These are phyloP conservation scores for Gorsachius goisagi DNA, from an alignment of 2,113 vertebrate genomes.

Conservation along the genomic window DNA sequence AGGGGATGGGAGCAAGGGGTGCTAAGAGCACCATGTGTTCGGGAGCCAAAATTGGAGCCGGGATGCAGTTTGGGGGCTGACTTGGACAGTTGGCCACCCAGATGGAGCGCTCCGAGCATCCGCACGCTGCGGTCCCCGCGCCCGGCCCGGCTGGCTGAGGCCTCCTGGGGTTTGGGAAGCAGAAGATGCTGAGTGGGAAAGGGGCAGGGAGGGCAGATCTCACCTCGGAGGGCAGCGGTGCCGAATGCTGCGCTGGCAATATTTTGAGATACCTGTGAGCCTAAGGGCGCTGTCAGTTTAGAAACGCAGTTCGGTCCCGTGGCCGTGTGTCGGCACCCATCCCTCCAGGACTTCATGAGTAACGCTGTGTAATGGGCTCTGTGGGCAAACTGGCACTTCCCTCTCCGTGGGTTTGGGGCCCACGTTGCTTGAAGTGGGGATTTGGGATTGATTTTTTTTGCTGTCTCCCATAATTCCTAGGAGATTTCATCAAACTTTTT, in stretches of 20 bases:
- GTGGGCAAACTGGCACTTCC: not conserved
- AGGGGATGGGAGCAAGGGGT: not conserved
- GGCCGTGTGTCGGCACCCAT: fast-evolving
- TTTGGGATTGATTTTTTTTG: not conserved
- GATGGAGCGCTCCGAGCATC: not conserved
- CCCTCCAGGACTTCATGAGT: not conserved
- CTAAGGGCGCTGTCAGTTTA: not conserved
- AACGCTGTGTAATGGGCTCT: not conserved
- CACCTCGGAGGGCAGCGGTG: fast-evolving
- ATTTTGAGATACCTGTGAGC: not conserved
- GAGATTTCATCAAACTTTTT: not conserved
- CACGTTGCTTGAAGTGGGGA: not conserved
- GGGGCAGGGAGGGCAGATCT: not conserved
- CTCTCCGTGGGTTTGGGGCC: not conserved
- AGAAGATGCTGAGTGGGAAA: not conserved
- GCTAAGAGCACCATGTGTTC: conserved; percentile 35
- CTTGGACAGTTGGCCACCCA: conserved; percentile 4
- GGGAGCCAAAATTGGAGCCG: not conserved
- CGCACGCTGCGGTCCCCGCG: fast-evolving
- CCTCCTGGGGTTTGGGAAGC: fast-evolving
- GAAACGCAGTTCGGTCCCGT: not conserved
- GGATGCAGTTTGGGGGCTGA: not conserved
- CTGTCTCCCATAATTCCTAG: not conserved
- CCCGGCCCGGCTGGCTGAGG: not conserved
- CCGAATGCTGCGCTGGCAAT: not conserved